phyloP scores from a whole-genome alignment of 2,797 vertebrate species.

The Gouania willdenowi region DNA sequence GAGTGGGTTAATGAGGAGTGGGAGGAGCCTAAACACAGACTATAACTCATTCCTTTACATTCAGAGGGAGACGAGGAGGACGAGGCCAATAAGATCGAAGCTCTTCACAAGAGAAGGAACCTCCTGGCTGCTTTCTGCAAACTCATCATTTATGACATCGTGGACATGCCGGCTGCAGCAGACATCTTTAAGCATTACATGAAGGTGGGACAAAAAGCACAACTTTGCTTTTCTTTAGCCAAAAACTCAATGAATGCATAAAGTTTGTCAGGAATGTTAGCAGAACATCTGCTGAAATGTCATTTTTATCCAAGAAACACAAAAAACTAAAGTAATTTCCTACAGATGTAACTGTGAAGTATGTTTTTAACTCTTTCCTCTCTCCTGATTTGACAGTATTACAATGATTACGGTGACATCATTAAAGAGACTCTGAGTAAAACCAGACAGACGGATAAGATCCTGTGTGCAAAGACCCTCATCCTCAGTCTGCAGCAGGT shows the following conservation, averaged over 20 bases:
- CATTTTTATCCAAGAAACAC: too few species aligned
- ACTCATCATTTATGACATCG: slow-evolving; percentile 97
- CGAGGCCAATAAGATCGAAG: slow-evolving; percentile 99
- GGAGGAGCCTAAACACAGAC: too few species aligned
- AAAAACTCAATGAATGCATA: too few species aligned
- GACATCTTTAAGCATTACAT: slow-evolving; percentile 99
- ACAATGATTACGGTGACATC: slow-evolving; percentile 98
- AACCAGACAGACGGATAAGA: slow-evolving; percentile 98
- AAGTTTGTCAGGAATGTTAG: too few species aligned
- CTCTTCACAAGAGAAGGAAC: slow-evolving; percentile 97
- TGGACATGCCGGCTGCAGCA: slow-evolving; percentile 98
- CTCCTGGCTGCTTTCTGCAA: slow-evolving; percentile 97
- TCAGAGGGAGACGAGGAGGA: slow-evolving; percentile 98
- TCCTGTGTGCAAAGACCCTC: slow-evolving; percentile 97
- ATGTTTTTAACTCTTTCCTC: not conserved
- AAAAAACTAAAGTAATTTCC: too few species aligned
- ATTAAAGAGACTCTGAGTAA: slow-evolving; percentile 99
- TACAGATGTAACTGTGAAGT: too few species aligned
- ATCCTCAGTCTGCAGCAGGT: slow-evolving; percentile 99
- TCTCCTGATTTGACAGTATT: slow-evolving; percentile 82
- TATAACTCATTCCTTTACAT: not conserved
- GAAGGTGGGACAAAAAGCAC: slow-evolving; percentile 87
- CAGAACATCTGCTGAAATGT: too few species aligned
- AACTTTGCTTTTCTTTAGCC: too few species aligned
- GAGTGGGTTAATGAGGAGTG: not conserved